Conservation (phyloP, 2,113 vertebrate genomes). For the Phalacrocorax brasilianus region DNA sequence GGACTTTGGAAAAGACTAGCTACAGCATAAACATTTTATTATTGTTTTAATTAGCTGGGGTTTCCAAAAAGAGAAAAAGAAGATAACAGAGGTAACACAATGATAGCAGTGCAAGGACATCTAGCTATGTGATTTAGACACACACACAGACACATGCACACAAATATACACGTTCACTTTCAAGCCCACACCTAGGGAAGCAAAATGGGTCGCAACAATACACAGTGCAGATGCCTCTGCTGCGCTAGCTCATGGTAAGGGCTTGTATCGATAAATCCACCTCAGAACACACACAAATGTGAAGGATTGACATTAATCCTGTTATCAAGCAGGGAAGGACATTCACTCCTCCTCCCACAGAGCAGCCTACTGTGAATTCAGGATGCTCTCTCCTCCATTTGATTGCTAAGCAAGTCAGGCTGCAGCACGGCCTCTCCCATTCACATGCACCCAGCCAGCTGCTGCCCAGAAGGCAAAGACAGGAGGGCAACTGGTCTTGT, state of each 20-base stretch:
- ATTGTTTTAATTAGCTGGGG: neutral
- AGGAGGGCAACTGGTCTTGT: neutral
- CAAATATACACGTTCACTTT: neutral
- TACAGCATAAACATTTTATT: neutral
- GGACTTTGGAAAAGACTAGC: neutral
- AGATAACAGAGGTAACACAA: neutral
- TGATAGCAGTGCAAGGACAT: neutral
- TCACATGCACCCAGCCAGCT: neutral
- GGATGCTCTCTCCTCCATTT: neutral
- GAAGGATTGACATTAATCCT: neutral
- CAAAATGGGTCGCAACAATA: too few species aligned
- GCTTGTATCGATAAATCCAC: neutral
- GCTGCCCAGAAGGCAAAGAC: neutral
- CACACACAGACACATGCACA: neutral
- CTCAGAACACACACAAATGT: neutral
- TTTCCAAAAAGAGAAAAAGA: neutral
- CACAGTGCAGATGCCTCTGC: neutral
- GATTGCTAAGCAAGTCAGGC: neutral
- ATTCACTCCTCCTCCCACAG: neutral
- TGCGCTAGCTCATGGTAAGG: neutral
- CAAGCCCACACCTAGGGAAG: neutral
- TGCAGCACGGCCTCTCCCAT: constrained; percentile 11
- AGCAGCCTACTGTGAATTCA: neutral
- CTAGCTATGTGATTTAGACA: neutral
- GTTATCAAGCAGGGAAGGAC: neutral